These are phyloP conservation scores for Seriola dumerili DNA, from an alignment of 2,113 vertebrate species.

Conservation along the genomic window DNA sequence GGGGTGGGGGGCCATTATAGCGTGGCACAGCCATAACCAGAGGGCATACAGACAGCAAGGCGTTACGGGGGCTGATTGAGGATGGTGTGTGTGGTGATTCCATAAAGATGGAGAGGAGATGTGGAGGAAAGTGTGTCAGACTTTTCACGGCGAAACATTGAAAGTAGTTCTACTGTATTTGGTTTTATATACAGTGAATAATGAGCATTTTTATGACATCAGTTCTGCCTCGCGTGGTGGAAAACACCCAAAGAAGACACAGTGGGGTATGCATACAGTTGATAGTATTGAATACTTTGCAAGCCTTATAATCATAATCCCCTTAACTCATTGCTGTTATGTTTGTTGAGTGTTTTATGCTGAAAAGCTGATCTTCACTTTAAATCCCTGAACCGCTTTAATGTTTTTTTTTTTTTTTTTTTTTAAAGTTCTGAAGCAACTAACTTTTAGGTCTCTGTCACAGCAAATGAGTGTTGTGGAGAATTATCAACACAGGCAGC, in stretches of 20 bases:
- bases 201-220: conserved; percentile 64
- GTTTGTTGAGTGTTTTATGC: conserved; percentile 62
- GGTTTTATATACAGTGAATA: conserved; percentile 51
- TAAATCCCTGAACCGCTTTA: conserved; percentile 46
- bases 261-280: conserved; percentile 50
- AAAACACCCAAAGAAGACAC: conserved; percentile 59
- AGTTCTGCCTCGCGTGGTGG: conserved; percentile 38
- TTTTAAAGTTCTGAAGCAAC: conserved; percentile 47
- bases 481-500: conserved; percentile 71
- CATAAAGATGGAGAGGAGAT: conserved; percentile 73
- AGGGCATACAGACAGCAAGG: conserved; percentile 63
- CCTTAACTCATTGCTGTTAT: conserved; percentile 60
- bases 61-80: conserved; percentile 75
- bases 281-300: conserved; percentile 61
- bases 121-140: conserved; percentile 61
- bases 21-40: conserved; percentile 70
- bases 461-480: conserved; percentile 56
- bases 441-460: conserved; percentile 64
- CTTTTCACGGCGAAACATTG: conserved; percentile 63
- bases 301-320: conserved; percentile 73
- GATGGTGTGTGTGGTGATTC: conserved; percentile 62
- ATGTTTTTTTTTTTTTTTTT: conserved; percentile 1
- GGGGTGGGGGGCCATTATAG: conserved; percentile 64
- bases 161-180: conserved; percentile 46
- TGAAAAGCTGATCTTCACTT: conserved; percentile 63